phyloP scores from a whole-genome alignment of 2,113 vertebrate genomes.

The Malurus elegans region DNA sequence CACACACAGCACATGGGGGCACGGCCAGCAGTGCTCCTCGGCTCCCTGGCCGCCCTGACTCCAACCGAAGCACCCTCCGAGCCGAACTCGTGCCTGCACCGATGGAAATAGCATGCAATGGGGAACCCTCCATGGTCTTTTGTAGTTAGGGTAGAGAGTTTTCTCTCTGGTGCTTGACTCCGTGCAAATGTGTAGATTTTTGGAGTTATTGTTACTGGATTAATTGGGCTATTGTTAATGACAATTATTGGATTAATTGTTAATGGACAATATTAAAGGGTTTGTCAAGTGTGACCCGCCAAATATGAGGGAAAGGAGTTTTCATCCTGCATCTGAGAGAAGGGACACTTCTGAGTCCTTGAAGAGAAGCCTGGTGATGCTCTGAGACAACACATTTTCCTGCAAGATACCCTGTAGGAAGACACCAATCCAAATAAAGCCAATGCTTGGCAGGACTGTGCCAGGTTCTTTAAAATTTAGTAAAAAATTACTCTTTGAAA shows the following conservation, averaged over 20 bases:
- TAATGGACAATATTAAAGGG: accelerated
- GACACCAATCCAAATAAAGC: background rate
- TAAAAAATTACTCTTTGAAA: background rate
- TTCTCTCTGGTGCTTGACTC: background rate
- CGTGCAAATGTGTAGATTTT: accelerated
- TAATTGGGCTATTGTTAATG: background rate
- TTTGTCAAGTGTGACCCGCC: background rate
- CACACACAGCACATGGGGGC: background rate
- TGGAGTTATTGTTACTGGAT: background rate
- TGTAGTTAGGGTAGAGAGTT: background rate
- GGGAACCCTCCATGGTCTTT: accelerated
- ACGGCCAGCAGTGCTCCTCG: background rate
- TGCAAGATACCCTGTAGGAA: background rate
- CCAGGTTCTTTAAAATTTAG: background rate
- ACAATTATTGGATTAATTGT: background rate
- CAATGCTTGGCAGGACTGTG: background rate
- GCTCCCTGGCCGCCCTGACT: background rate
- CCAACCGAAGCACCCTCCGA: background rate
- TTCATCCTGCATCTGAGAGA: background rate
- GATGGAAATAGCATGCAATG: background rate
- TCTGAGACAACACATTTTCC: background rate
- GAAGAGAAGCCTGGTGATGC: background rate
- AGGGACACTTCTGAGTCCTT: background rate
- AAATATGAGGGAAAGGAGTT: background rate
- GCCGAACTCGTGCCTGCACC: background rate